Evolutionary conservation across 2,888 invertebrate genomes (phyloP).

Genomic region (Neelides folsomi): DNA sequence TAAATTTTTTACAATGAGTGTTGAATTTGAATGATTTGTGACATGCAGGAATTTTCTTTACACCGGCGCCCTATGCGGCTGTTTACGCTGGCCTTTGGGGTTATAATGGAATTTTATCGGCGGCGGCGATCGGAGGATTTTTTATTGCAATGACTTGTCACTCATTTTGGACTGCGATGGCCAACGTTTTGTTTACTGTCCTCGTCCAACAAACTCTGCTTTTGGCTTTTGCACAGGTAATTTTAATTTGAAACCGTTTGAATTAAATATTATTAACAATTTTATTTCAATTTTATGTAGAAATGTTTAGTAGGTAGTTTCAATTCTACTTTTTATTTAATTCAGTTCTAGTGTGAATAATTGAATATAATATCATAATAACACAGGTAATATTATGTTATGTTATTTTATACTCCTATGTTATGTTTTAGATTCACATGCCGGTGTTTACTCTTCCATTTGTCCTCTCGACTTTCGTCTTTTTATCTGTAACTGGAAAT

Average conservation of each 20-base stretch:
- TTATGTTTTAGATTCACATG: conserved; percentile 25
- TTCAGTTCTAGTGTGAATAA: not conserved
- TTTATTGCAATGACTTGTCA: conserved; percentile 38
- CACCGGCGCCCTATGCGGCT: conserved; percentile 24
- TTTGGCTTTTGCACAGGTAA: conserved; percentile 35
- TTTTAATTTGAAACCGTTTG: too few species aligned
- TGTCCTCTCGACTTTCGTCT: conserved; percentile 36
- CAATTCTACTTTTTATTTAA: not conserved
- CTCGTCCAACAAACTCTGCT: conserved; percentile 36
- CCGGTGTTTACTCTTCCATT: conserved; percentile 38
- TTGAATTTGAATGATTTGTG: not conserved
- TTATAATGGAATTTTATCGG: conserved; percentile 39
- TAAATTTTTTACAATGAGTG: too few species aligned
- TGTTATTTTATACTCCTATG: not conserved
- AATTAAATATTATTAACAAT: too few species aligned
- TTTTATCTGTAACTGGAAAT: conserved; percentile 34
- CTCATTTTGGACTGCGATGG: conserved; percentile 33
- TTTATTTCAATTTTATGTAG: too few species aligned
- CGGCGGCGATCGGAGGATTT: conserved; percentile 38
- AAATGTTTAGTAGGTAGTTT: not conserved
- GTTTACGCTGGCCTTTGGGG: conserved; percentile 41
- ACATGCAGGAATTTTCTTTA: conserved; percentile 20
- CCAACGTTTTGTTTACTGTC: conserved; percentile 37
- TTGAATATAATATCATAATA: not conserved
- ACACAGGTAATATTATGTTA: not conserved